Percentiles rank a stretch among this genome's conserved stretches.
Conservation (phyloP, 2,113 vertebrate genomes). For the Cryptoleucopteryx plumbea region DNA sequence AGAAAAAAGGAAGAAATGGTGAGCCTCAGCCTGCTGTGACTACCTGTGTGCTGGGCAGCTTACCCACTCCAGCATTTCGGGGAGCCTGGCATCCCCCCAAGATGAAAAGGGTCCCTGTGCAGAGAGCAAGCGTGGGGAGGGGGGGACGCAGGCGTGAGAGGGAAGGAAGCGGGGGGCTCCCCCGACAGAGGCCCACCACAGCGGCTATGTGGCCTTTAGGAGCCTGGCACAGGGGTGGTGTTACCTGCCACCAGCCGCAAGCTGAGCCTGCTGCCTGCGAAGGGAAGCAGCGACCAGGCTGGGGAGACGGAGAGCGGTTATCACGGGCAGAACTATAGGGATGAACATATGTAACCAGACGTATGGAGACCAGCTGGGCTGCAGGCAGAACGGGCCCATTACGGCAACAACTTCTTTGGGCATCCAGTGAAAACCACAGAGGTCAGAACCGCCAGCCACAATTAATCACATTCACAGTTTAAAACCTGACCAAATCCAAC, state of each 20-base stretch:
- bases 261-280: neutral
- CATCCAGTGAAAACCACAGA: neutral
- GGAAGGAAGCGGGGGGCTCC: neutral
- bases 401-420: neutral
- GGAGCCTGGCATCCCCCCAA: rapidly evolving
- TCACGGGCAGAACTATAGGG: neutral
- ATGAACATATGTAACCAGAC: neutral
- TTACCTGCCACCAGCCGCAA: neutral
- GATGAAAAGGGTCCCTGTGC: neutral
- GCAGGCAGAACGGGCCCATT: neutral
- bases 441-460: neutral
- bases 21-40: neutral
- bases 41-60: neutral
- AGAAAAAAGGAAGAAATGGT: neutral
- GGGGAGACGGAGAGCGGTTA: neutral
- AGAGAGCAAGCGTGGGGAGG: neutral
- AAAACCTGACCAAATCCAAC: neutral
- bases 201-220: neutral
- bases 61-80: neutral
- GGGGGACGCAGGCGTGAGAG: neutral
- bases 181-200: neutral
- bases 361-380: neutral
- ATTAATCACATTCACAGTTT: neutral
- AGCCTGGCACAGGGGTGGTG: neutral
- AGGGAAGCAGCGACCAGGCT: neutral